phyloP scores from a whole-genome alignment of 1,140 invertebrate genomes.

The Calliphora vicina region DNA sequence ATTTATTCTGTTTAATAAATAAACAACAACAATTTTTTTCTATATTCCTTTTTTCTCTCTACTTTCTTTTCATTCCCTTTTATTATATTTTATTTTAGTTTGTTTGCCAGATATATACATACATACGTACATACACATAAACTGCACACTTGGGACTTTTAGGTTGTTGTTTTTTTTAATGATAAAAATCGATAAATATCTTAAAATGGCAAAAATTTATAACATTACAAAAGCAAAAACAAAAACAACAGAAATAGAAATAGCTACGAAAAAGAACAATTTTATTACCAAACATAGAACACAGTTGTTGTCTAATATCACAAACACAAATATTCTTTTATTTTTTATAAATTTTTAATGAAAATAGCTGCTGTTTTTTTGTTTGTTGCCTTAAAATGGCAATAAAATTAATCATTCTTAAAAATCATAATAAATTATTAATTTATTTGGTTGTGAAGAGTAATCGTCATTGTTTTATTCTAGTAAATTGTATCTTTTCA shows the following conservation, averaged over 20 bases:
- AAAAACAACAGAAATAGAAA: neutral
- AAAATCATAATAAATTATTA: too few relatives aligned
- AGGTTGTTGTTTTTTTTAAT: conserved; percentile 13
- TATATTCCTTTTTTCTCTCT: conserved; percentile 11
- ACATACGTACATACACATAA: neutral
- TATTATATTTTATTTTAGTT: neutral
- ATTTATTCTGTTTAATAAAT: neutral
- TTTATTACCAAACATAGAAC: conserved; percentile 24
- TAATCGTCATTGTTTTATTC: too few relatives aligned
- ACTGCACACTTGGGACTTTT: conserved; percentile 27
- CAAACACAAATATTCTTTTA: neutral
- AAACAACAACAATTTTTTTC: neutral
- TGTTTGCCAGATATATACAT: neutral
- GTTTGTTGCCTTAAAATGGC: too few relatives aligned
- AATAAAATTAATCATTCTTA: too few relatives aligned
- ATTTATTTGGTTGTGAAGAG: too few relatives aligned
- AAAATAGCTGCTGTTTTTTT: neutral
- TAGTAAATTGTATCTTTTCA: too few relatives aligned
- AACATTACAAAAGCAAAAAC: neutral
- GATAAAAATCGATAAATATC: conserved; percentile 25
- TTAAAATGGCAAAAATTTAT: conserved; percentile 21
- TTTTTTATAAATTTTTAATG: neutral
- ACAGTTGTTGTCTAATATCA: neutral
- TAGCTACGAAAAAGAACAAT: neutral
- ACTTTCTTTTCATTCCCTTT: neutral